phyloP scores from a whole-genome alignment of 2,113 vertebrate species.

The Xiphophorus hellerii region DNA sequence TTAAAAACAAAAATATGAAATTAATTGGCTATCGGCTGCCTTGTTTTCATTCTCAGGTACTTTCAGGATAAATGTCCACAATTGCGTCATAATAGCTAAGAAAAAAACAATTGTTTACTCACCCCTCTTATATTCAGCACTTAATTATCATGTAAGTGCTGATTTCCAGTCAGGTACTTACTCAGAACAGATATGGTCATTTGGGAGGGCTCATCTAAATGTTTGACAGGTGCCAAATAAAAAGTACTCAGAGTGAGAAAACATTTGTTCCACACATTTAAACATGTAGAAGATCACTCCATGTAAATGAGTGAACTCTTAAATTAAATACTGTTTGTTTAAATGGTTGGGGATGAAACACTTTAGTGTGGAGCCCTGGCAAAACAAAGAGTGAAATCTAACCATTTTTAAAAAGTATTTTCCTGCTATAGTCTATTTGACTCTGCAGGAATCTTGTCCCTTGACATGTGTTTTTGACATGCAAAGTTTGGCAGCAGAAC shows the following conservation, averaged over 20 bases:
- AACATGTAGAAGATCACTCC: background rate
- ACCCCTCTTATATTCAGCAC: background rate
- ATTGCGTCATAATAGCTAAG: background rate
- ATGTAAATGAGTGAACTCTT: background rate
- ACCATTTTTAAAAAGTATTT: background rate
- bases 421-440: background rate
- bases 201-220: background rate
- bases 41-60: too few species aligned
- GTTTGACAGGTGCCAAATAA: background rate
- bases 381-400: background rate
- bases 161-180: background rate
- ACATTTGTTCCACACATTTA: background rate
- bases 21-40: too few species aligned
- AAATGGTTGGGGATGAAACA: background rate
- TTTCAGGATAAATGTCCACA: too few species aligned
- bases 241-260: background rate
- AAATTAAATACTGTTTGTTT: background rate
- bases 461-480: conserved; percentile 3
- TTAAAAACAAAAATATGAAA: too few species aligned
- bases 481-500: conserved; percentile 18
- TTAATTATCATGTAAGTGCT: background rate
- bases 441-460: conserved; percentile 1
- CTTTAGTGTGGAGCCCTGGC: background rate
- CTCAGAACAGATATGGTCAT: background rate
- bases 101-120: background rate